A percentile compares a stretch with the other conserved stretches of the same genome.
Conservation (phyloP, 2,888 invertebrate genomes). For the Prosopocoilus inquinatus region DNA sequence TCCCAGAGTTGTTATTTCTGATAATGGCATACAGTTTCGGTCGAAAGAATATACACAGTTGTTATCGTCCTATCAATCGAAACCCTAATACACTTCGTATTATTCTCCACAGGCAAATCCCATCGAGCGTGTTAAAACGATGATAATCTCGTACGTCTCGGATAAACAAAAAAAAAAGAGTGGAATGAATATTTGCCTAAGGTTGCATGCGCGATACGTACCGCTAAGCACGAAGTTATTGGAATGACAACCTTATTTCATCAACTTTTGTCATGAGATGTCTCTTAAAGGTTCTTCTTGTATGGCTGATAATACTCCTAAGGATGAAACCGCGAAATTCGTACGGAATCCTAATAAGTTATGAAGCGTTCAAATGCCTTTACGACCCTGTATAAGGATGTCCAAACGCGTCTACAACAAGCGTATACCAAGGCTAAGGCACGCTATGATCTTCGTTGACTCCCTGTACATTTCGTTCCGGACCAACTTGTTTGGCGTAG, state of each 20-base stretch:
- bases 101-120: slow-evolving; percentile 27
- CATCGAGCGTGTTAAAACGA: slow-evolving; percentile 19
- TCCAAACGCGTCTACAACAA: not conserved
- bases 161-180: slow-evolving; percentile 23
- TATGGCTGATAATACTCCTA: not conserved
- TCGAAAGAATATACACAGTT: slow-evolving; percentile 17
- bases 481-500: slow-evolving; percentile 2
- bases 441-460: too few species aligned
- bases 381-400: not conserved
- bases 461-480: too few species aligned
- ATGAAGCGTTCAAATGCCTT: not conserved
- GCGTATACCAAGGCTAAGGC: not conserved
- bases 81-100: slow-evolving; percentile 6
- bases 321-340: not conserved
- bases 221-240: slow-evolving; percentile 16
- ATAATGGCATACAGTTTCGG: slow-evolving; percentile 33
- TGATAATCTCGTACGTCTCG: slow-evolving; percentile 17
- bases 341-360: not conserved
- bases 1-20: slow-evolving; percentile 26
- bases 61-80: slow-evolving; percentile 18
- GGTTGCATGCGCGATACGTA: slow-evolving; percentile 8
- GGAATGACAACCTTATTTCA: slow-evolving; percentile 15
- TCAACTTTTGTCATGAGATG: slow-evolving; percentile 21
- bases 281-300: slow-evolving; percentile 7
- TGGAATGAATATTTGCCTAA: slow-evolving; percentile 26